Conservation (phyloP, 2,113 vertebrate genomes). For the Podilymbus podiceps region DNA sequence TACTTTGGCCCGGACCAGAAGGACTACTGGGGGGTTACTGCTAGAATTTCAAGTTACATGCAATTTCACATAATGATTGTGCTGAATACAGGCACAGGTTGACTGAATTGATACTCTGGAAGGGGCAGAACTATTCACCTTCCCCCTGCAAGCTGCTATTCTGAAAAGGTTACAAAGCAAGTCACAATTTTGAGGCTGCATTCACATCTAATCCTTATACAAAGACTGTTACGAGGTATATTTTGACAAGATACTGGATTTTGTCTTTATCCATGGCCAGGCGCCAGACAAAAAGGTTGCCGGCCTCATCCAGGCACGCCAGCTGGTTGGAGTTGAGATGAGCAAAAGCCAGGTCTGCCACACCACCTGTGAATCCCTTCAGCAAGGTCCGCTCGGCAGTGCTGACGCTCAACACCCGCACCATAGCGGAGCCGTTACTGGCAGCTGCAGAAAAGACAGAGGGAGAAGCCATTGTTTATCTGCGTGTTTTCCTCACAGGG, state of each 20-base stretch:
- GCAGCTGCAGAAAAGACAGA: slow-evolving; percentile 75
- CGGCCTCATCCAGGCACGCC: slow-evolving; percentile 94
- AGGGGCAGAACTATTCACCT: rapidly evolving
- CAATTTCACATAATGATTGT: not conserved
- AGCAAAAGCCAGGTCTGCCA: slow-evolving; percentile 95
- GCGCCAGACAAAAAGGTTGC: slow-evolving; percentile 95
- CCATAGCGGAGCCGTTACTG: slow-evolving; percentile 90
- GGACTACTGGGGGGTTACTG: not conserved
- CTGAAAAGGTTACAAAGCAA: not conserved
- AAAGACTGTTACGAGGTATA: rapidly evolving
- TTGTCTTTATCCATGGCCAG: slow-evolving; percentile 87
- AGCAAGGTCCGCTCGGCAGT: slow-evolving; percentile 88
- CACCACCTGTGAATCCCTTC: slow-evolving; percentile 91
- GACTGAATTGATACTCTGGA: not conserved
- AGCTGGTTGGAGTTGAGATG: slow-evolving; percentile 93
- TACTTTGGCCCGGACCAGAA: not conserved
- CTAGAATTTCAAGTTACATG: not conserved
- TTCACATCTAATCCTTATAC: not conserved
- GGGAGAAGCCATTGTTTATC: not conserved
- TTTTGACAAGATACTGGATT: slow-evolving; percentile 89
- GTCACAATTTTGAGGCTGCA: not conserved
- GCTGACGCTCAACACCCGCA: slow-evolving; percentile 88
- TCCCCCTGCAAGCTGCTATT: not conserved
- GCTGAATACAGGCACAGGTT: not conserved
- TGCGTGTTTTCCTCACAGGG: not conserved